Base-by-base conservation (phyloP, 2,888 invertebrate genomes). In the Spisula subtruncata region DNA sequence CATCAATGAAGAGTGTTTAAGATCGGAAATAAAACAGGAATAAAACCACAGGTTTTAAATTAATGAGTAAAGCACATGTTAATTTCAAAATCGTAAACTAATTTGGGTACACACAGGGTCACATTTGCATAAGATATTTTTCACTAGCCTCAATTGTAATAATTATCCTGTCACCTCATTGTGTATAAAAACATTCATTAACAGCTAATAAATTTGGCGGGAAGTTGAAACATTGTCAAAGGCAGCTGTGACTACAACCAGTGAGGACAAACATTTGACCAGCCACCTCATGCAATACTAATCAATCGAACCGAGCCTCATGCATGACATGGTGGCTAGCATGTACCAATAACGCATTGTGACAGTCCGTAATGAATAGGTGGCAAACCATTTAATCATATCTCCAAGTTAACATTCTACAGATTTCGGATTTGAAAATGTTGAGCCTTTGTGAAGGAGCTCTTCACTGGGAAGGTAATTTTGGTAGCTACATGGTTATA, bases 101-200 rank as follows among this genome's bases (percentile, higher is more conserved):
- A 85, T 85, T 85, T 80, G 56, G 85, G 85, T 85, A 85, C 80
- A 85, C 32, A n/a, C n/a, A n/a, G 29, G 46, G 25, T 80, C 56
- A 48, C 89, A 92, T 92, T 92, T 88, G 92, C 92, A 92, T 92
- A 91, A 92, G 89, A 89, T 83, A 92, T 92, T 92, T 91, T 88
- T 92, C 92, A 91, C 88, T 79, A 81, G 82, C 60, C 54, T 81
- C 29, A 75, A 79, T 85, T 60, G 85, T 88, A 84, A 54, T 81
- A 88, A 91, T 91, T 85, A 88, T 86, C 84, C 66, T 88, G 88
- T 91, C 91, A 89, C 29, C 71, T 75, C 87, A 48, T 60, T 60
- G 83, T 83, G 56, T 60, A 41, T 56, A 82, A 75, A 83, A 84
- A 88, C 80, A 83, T 88, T 75, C 87, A 56, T n/a, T 51, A 80